These are phyloP conservation scores for Patella caerulea DNA, from an alignment of 2,888 invertebrate species.

Conservation along the genomic window DNA sequence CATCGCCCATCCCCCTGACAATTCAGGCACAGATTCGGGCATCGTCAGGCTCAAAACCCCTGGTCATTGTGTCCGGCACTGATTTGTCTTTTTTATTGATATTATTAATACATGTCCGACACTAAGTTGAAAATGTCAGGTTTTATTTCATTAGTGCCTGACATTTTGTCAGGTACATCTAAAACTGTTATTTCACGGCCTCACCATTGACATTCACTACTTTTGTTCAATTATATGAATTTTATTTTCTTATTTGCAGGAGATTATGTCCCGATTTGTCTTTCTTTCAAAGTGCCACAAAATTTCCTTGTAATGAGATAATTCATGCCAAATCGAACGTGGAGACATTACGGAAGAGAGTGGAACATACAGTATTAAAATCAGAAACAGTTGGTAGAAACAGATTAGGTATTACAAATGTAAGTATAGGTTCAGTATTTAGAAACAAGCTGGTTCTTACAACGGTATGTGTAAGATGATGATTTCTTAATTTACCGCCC, in stretches of 20 bases:
- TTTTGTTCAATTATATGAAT: no score
- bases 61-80: no score
- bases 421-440: slow-evolving; percentile 71
- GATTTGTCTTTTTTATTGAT: no score
- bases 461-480: background rate
- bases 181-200: no score
- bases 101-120: no score
- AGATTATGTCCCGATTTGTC: slow-evolving; percentile 94
- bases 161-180: no score
- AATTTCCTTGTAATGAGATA: slow-evolving; percentile 87
- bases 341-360: slow-evolving; percentile 90
- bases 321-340: slow-evolving; percentile 80
- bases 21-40: no score
- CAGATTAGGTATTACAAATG: slow-evolving; percentile 91
- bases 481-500: background rate
- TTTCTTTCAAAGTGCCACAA: slow-evolving; percentile 96
- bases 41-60: no score
- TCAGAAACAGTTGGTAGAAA: slow-evolving; percentile 90
- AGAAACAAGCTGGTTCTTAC: background rate
- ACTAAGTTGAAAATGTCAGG: no score
- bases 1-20: no score
- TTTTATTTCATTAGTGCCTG: no score
- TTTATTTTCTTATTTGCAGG: slow-evolving; percentile 71
- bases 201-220: no score
- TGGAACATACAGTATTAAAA: slow-evolving; percentile 87